Base-by-base conservation (phyloP, 2,797 vertebrate species). In the Sphenopsis melanotis region DNA sequence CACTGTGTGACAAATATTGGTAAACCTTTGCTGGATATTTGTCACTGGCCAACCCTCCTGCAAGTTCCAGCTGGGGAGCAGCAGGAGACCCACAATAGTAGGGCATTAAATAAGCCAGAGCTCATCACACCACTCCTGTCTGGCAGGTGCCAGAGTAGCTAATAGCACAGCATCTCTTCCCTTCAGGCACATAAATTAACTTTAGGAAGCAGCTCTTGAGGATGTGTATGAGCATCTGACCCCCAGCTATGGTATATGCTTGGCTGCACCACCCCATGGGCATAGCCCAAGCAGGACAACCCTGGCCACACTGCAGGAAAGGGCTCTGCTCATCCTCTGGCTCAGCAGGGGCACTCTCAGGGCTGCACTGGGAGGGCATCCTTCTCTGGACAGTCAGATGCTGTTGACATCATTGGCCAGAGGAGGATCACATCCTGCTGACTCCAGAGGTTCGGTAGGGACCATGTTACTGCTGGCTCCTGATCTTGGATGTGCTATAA, bases 81-180 rank as follows among this genome's bases (percentile, higher is more conserved):
- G 22, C 36, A 64, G 42, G 20, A 68, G 12, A 71, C 22, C 7
- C 50, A 15, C 12, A 41, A 9, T 2, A 7, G 23, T 17, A 61
- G 30, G 23, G 7, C 24, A n/a, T 29, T n/a, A 29, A 68, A 75
- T 17, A 46, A 74, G 4, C 19, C 37, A 80, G 30, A 76, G 19
- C 9, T 61, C 20, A 37, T 1, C 1, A 53, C 6, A 9, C 8
- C 9, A 12, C 4, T 60, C 22, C 8, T 2, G 2, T 11, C 23
- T n/a, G 19, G 32, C 3, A 6, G 27, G 42, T 22, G 15, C 9
- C 18, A 64, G 52, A 29, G 22, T 11, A 60, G 34, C 21, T 46
- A 21, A 29, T 4, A 60, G 34, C 7, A 34, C 27, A 69, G 50
- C n/a, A 80, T 12, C 21, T 57, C 21, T 32, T 68, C 16, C 46